Percentiles rank a stretch among this genome's conserved stretches.
Conservation (phyloP, 2,113 vertebrate species). For the Apus apus region DNA sequence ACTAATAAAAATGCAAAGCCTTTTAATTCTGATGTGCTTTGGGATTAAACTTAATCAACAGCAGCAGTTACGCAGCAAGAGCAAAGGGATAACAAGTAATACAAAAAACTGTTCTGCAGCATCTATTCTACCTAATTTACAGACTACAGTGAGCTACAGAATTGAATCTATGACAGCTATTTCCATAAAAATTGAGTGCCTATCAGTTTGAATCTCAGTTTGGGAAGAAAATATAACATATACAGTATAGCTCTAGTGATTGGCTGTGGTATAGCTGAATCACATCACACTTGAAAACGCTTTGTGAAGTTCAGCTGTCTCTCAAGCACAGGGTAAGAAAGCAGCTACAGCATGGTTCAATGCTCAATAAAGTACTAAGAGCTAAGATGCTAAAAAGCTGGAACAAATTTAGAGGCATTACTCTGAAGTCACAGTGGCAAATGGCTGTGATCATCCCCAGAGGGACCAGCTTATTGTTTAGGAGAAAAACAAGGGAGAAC, state of each 20-base stretch:
- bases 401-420: background rate
- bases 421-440: background rate
- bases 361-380: background rate
- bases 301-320: background rate
- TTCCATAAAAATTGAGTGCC: slow-evolving; percentile 28
- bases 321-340: background rate
- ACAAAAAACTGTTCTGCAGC: background rate
- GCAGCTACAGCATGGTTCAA: background rate
- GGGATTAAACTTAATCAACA: slow-evolving; percentile 49
- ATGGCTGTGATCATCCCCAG: background rate
- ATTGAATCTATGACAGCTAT: background rate
- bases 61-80: slow-evolving; percentile 4
- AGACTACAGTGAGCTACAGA: background rate
- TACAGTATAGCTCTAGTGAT: background rate
- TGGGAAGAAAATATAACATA: background rate
- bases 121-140: slow-evolving; percentile 16
- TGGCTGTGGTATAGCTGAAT: background rate
- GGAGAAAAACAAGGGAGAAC: background rate
- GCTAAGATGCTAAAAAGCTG: background rate
- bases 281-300: background rate
- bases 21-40: slow-evolving; percentile 47
- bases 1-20: slow-evolving; percentile 3
- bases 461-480: fast-evolving
- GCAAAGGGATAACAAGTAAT: background rate
- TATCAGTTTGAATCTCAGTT: background rate